Percentiles rank a stretch among this genome's conserved stretches.
phyloP scores from a whole-genome alignment of 2,888 invertebrate species.

The Spialia ferax region DNA sequence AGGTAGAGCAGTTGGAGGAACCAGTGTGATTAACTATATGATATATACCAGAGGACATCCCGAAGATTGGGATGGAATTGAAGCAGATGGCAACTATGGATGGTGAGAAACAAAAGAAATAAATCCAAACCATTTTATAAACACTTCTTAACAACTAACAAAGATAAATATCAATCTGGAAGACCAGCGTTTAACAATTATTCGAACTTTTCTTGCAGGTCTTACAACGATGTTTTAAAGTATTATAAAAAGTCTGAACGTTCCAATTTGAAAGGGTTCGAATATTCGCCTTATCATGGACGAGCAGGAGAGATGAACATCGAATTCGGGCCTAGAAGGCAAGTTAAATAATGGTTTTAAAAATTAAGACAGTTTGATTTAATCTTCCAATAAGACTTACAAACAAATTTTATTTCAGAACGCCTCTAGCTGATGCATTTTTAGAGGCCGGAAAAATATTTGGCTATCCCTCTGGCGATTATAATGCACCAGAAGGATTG shows the following conservation, averaged over 20 bases:
- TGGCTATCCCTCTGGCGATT: conserved; percentile 90
- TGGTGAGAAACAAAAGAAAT: conserved; percentile 79
- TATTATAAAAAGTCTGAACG: conserved; percentile 88
- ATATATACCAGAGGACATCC: conserved; percentile 92
- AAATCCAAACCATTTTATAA: too few species aligned
- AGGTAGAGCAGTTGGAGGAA: conserved; percentile 93
- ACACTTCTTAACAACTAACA: background rate
- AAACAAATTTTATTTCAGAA: conserved; percentile 15
- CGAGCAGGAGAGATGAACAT: conserved; percentile 87
- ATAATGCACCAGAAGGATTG: conserved; percentile 87
- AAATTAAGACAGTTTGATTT: background rate
- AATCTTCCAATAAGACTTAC: background rate
- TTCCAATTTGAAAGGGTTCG: conserved; percentile 74
- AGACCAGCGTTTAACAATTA: background rate
- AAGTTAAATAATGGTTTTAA: background rate
- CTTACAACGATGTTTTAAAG: conserved; percentile 86
- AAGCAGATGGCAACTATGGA: conserved; percentile 88
- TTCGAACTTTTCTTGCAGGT: conserved; percentile 66
- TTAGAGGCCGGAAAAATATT: conserved; percentile 88
- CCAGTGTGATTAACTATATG: conserved; percentile 94
- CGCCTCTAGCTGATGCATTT: conserved; percentile 73
- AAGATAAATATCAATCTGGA: background rate
- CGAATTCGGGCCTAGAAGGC: conserved; percentile 67
- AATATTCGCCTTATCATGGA: conserved; percentile 83
- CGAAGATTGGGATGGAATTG: conserved; percentile 90